Conservation (phyloP, 2,797 vertebrate genomes). For the Gallinago solitaria region DNA sequence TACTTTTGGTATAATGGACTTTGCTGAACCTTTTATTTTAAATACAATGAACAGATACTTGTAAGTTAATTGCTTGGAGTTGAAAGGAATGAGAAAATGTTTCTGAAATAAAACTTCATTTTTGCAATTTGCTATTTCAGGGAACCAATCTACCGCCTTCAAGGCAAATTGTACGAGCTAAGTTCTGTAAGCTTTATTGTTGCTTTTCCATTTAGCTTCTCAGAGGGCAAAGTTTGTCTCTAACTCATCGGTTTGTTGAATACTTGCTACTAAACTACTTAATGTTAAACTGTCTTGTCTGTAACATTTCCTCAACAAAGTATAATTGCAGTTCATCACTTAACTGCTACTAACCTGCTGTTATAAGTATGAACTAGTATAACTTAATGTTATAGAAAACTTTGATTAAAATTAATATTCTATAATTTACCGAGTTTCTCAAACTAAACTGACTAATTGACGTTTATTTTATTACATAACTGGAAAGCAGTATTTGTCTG, state of each 20-base stretch:
- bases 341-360: slow-evolving; percentile 77
- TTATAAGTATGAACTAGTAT: slow-evolving; percentile 73
- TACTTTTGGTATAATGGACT: slow-evolving; percentile 10
- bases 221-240: slow-evolving; percentile 77
- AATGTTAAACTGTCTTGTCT: slow-evolving; percentile 58
- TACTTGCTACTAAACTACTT: slow-evolving; percentile 72
- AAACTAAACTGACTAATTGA: slow-evolving; percentile 76
- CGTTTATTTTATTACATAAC: slow-evolving; percentile 63
- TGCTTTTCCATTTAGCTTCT: slow-evolving; percentile 80
- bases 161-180: slow-evolving; percentile 95
- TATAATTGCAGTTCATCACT: slow-evolving; percentile 73
- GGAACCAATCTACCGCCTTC: slow-evolving; percentile 87
- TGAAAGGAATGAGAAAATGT: slow-evolving; percentile 74
- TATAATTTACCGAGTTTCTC: slow-evolving; percentile 52
- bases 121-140: slow-evolving; percentile 82
- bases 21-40: slow-evolving; percentile 66
- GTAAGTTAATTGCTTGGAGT: slow-evolving; percentile 75
- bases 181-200: slow-evolving; percentile 87
- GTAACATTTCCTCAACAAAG: slow-evolving; percentile 64
- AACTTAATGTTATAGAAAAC: slow-evolving; percentile 45
- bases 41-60: slow-evolving; percentile 69
- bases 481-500: slow-evolving; percentile 55
- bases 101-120: slow-evolving; percentile 78
- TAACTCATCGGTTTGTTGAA: slow-evolving; percentile 76
- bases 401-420: slow-evolving; percentile 46